Base-by-base conservation (phyloP, 2,797 vertebrate genomes). In the Notolabrus celidotus region DNA sequence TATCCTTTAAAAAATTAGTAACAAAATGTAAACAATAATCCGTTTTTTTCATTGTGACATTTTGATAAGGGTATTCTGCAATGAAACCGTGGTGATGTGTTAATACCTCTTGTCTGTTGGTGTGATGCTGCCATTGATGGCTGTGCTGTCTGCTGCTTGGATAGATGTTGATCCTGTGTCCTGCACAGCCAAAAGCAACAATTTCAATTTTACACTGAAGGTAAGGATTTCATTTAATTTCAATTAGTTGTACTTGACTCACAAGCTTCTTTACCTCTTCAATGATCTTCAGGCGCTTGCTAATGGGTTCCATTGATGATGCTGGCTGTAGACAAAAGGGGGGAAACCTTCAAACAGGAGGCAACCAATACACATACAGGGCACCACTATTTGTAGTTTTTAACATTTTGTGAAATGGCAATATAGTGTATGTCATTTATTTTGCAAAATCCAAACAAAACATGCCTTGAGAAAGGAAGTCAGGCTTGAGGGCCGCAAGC, bases 121-220 rank as follows among this genome's bases (percentile, higher is more conserved):
- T 5, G 95, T 99, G 93, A 99, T 95, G 88, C 94, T 99, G 92
- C 98, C 98, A 49, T 99, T 99, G 85, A 99, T 94, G 15, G 98
- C 98, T 20, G 98, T 99, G 93, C 97, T 99, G 93, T 99, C 98
- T 78, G 98, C 98, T 80, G 98, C 97, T 89, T 99, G 98, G 88
- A 99, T 99, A 41, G 98, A 99, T 17, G 98, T 98, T 31, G 97
- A 98, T 50, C 96, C 95, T 0, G 96, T 95, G 84, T 97, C 98
- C 98, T 99, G 82, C 41, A 67, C 31, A 67, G 33, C 6, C 16
- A 65, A 1, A 72, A 23, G 4, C 14, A 74, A n/a, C 17, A 15
- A 1, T 0, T 14, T 39, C 51, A 63, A 7, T 22, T 34, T 20
- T 39, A 56, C 0, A 25, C 20, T n/a, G n/a, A n/a, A n/a, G n/a